Conservation (phyloP, 1,140 invertebrate genomes). For the Lordiphosa stackelbergi region DNA sequence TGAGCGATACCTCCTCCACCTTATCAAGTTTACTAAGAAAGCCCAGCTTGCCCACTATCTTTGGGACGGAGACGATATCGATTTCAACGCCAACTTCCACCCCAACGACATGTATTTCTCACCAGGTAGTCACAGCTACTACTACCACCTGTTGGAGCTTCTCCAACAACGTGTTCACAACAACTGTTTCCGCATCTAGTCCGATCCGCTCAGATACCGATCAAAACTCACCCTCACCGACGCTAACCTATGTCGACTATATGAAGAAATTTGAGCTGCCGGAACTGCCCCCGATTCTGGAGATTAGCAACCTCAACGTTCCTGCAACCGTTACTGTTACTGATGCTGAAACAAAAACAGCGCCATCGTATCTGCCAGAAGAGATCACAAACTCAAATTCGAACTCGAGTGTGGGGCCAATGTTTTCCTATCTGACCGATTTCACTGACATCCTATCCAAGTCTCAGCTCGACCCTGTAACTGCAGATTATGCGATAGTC, state of each 20-base stretch:
- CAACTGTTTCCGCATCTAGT: constrained; percentile 18
- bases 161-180: constrained; percentile 37
- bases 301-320: constrained; percentile 10
- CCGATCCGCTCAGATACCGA: background rate
- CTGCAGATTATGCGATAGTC: background rate
- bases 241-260: constrained; percentile 52
- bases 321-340: background rate
- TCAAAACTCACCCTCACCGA: constrained; percentile 20
- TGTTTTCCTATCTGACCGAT: background rate
- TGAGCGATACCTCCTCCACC: constrained; percentile 19
- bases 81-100: background rate
- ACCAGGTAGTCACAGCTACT: constrained; percentile 20
- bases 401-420: background rate
- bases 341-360: background rate
- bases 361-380: too few relatives aligned
- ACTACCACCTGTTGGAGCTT: constrained; percentile 3
- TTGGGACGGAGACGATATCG: background rate
- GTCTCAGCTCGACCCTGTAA: background rate
- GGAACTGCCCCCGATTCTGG: constrained; percentile 51
- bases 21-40: constrained; percentile 12
- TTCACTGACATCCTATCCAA: background rate
- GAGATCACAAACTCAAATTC: background rate
- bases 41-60: background rate
- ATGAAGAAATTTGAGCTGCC: constrained; percentile 67
- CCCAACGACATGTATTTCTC: constrained; percentile 15